A percentile compares a stretch with the other conserved stretches of the same genome.
Conservation (phyloP, 2,113 vertebrate genomes). For the Dromaius novaehollandiae region DNA sequence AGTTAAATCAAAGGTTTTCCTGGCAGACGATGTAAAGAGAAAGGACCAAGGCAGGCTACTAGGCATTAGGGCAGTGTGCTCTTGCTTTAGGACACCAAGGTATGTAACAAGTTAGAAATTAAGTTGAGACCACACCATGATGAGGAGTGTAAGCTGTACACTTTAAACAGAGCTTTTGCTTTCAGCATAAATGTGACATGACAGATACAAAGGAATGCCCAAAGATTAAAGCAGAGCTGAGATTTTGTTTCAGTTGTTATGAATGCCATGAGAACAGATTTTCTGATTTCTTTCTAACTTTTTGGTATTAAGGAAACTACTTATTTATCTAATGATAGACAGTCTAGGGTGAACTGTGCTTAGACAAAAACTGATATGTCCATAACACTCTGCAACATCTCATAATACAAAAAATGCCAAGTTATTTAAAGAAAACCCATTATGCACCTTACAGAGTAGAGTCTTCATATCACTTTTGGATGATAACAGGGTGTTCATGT, state of each 20-base stretch:
- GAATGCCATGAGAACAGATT: background rate
- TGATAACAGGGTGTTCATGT: background rate
- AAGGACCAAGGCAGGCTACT: background rate
- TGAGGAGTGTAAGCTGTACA: background rate
- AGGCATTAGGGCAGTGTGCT: no score
- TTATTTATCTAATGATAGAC: background rate
- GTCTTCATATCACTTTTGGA: background rate
- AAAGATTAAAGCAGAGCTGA: background rate
- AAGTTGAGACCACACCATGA: background rate
- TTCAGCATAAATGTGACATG: background rate
- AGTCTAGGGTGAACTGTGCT: background rate
- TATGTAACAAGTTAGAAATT: background rate
- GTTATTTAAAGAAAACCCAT: background rate
- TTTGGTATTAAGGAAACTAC: background rate
- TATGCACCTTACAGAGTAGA: background rate
- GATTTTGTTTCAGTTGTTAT: background rate
- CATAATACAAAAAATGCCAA: background rate
- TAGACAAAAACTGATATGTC: background rate
- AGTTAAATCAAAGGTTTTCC: background rate
- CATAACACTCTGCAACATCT: background rate
- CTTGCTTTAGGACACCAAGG: background rate
- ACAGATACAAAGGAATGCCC: background rate
- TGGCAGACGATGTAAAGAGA: background rate
- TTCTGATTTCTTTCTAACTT: background rate
- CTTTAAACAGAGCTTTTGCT: background rate